Base-by-base conservation (phyloP, 2,888 invertebrate species). In the Euproctis similis region DNA sequence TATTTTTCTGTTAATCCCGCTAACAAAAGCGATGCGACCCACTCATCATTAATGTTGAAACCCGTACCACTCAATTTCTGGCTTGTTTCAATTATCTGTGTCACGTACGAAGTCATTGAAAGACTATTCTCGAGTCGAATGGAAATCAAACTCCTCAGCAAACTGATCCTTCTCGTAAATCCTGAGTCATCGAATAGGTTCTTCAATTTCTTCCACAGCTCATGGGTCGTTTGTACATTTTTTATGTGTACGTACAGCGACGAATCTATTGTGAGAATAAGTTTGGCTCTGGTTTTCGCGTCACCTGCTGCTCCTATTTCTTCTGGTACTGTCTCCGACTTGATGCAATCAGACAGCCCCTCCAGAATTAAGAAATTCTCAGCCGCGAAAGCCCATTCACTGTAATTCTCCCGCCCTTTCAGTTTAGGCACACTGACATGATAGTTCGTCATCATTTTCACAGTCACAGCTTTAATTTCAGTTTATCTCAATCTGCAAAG, bases 1-100 rank as follows among this genome's bases (percentile, higher is more conserved):
- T 21, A 36, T 10, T 30, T 34, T 12, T 40, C 34, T 11, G 36
- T 4, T 28, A 36, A 24, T 24, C 40, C 36, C 11, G 36, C 36
- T 25, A 32, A 18, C n/a, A 31, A 12, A 5, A 21, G 8, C 10
- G 34, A 34, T 11, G 22, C 33, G n/a, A 39, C 21, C 33, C 33
- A 39, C 9, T 34, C 38, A 9, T 38, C 34, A 26, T 27, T 38
- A 1, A 34, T 34, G 6, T 9, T 3, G 22, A 40, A 37, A 2
- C 36, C 35, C 6, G 34, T 34, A 3, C 36, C 34, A 14, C 24
- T 11, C 4, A 37, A n/a, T 29, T 28, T 34, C 12, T 36, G 34
- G 14, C 32, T 24, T 3, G 40, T 36, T 18, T 40, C 36, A 1
- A 35, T 12, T 1, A 18, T 26, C 12, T 26, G 27, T 8, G 13